Conservation (phyloP, 1,140 invertebrate species). For the Aphaenogaster floridana region DNA sequence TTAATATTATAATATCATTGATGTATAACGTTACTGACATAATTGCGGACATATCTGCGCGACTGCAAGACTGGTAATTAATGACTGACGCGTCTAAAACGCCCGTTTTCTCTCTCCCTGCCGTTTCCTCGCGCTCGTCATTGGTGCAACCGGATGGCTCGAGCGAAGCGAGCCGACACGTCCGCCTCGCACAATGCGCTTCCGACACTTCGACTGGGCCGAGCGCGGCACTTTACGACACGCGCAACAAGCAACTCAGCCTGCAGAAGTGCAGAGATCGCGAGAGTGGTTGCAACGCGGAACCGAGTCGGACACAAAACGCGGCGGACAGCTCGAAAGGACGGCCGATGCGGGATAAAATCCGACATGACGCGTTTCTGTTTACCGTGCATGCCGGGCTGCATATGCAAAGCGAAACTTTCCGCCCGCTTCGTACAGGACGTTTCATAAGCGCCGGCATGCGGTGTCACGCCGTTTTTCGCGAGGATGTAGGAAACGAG, state of each 20-base stretch:
- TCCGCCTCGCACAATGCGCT: slow-evolving; percentile 31
- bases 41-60: not conserved
- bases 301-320: slow-evolving; percentile 47
- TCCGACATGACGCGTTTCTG: slow-evolving; percentile 48
- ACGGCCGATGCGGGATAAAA: slow-evolving; percentile 46
- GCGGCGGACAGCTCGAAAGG: slow-evolving; percentile 49
- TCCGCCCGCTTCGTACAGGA: slow-evolving; percentile 23
- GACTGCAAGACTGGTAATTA: not conserved
- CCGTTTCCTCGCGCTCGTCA: not conserved
- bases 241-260: slow-evolving; percentile 38
- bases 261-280: slow-evolving; percentile 37
- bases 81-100: not conserved
- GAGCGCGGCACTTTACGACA: slow-evolving; percentile 48
- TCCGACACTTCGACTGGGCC: slow-evolving; percentile 35
- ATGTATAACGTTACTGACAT: not conserved
- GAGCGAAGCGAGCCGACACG: not conserved
- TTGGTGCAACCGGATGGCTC: slow-evolving; percentile 20
- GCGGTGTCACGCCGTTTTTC: not conserved
- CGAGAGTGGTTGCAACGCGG: slow-evolving; percentile 16
- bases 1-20: not conserved
- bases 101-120: not conserved
- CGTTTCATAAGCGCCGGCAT: slow-evolving; percentile 32
- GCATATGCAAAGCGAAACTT: slow-evolving; percentile 62
- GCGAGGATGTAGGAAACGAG: not conserved
- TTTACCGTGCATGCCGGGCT: slow-evolving; percentile 36